phyloP scores from a whole-genome alignment of 2,888 invertebrate genomes.

The Apomyelois bistriatella region DNA sequence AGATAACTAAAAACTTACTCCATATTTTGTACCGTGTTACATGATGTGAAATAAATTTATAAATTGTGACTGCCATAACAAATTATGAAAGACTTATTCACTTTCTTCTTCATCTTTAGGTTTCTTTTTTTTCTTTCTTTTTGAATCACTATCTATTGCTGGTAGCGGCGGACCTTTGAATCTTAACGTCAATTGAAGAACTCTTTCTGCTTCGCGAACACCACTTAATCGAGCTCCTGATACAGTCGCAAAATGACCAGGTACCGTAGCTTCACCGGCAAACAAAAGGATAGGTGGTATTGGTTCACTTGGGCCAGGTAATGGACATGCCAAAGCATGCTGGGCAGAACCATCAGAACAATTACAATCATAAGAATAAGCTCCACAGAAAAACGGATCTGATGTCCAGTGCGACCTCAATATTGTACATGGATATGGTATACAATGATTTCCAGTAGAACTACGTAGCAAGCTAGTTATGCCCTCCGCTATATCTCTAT shows the following conservation, averaged over 20 bases:
- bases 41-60: constrained; percentile 12
- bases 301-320: constrained; percentile 81
- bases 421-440: constrained; percentile 85
- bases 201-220: constrained; percentile 87
- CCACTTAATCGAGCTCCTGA: constrained; percentile 90
- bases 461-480: constrained; percentile 82
- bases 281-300: constrained; percentile 86
- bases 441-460: constrained; percentile 78
- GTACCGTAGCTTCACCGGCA: constrained; percentile 90
- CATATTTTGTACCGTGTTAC: constrained; percentile 14
- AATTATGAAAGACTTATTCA: not conserved
- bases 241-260: constrained; percentile 86
- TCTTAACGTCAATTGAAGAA: constrained; percentile 81
- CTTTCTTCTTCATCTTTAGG: constrained; percentile 10
- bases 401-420: constrained; percentile 86
- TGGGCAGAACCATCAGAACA: constrained; percentile 50
- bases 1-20: constrained; percentile 19
- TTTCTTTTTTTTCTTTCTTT: constrained; percentile 17
- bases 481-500: constrained; percentile 83
- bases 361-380: constrained; percentile 81
- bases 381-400: constrained; percentile 86
- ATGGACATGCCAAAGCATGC: constrained; percentile 80
- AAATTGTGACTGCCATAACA: no score
- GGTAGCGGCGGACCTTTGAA: constrained; percentile 68
- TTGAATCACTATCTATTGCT: not conserved